Evolutionary conservation across 2,113 vertebrate species (phyloP), one percentile per base, ranked within the genome.

Genomic region (Chaetodon auriga): DNA sequence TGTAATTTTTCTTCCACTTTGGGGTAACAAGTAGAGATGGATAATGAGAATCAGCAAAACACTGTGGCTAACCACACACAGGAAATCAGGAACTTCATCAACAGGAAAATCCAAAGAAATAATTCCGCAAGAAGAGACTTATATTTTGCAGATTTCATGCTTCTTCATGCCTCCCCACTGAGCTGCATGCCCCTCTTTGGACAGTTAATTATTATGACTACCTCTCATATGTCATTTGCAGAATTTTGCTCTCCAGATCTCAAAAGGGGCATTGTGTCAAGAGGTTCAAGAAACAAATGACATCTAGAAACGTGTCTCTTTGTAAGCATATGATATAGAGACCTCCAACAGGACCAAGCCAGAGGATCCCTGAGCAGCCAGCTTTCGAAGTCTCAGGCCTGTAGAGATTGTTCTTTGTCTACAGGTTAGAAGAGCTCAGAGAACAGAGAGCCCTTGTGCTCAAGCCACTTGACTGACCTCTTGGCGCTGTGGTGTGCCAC

Each of bases 361-460:
- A 2, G 72, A 70, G 57, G 61, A 16, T 10, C 30, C 41, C 58
- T 63, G 41, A 76, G 53, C 53, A 19, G 71, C 30, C 36, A 10
- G 51, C 58, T 25, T 51, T 43, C 25, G 38, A 68, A 7, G 46
- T 73, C 8, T 10, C 7, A 13, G 46, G 21, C 16, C 54, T 46
- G 64, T n/a, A 49, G 38, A 66, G 30, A 30, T 30, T 36, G 23
- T 51, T 73, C 68, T 74, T 62, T 19, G 38, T 49, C 63, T 30
- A 64, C 41, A 58, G 66, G 58, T 74, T n/a, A 62, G 36, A 53
- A 61, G 61, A 73, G 38, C 55, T 64, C 58, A 58, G 54, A 77
- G 57, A 85, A 90, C 78, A 92, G 83, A 73, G 77, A 43, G 36
- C 25, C 83, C 92, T 90, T 93, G 87, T 92, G 78, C 78, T 78